A percentile compares a stretch with the other conserved stretches of the same genome.
Evolutionary conservation across 2,888 invertebrate species (phyloP).

Genomic region (Ormia ochracea): DNA sequence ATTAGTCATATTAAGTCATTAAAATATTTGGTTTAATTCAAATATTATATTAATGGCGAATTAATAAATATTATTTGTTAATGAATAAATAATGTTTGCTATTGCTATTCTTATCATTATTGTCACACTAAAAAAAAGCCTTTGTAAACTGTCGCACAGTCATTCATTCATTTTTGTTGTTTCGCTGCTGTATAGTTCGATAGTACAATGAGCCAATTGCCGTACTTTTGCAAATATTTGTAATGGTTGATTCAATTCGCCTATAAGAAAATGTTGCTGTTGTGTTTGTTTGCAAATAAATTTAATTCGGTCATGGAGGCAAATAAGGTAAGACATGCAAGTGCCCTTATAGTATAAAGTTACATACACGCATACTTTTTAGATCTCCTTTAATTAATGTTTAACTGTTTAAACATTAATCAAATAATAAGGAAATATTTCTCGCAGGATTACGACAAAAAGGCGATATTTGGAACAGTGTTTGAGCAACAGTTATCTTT

Average conservation of each 20-base stretch:
- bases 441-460: too few relatives aligned
- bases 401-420: too few relatives aligned
- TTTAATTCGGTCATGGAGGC: too few relatives aligned
- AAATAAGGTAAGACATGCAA: too few relatives aligned
- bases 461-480: too few relatives aligned
- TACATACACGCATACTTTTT: too few relatives aligned
- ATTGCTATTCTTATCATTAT: slow-evolving; percentile 14
- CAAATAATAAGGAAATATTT: too few relatives aligned
- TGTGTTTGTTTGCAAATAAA: too few relatives aligned
- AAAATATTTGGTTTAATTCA: slow-evolving; percentile 15
- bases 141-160: slow-evolving; percentile 33
- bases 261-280: slow-evolving; percentile 21
- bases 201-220: not conserved
- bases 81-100: not conserved
- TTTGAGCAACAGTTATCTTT: too few relatives aligned
- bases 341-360: too few relatives aligned
- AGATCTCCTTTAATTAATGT: too few relatives aligned
- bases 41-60: slow-evolving; percentile 12
- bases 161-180: not conserved
- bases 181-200: not conserved
- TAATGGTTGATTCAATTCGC: slow-evolving; percentile 23
- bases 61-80: not conserved
- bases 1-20: not conserved
- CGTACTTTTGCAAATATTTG: slow-evolving; percentile 4
- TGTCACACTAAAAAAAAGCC: slow-evolving; percentile 28